Conservation (phyloP, 2,113 vertebrate species). For the Anguilla rostrata region DNA sequence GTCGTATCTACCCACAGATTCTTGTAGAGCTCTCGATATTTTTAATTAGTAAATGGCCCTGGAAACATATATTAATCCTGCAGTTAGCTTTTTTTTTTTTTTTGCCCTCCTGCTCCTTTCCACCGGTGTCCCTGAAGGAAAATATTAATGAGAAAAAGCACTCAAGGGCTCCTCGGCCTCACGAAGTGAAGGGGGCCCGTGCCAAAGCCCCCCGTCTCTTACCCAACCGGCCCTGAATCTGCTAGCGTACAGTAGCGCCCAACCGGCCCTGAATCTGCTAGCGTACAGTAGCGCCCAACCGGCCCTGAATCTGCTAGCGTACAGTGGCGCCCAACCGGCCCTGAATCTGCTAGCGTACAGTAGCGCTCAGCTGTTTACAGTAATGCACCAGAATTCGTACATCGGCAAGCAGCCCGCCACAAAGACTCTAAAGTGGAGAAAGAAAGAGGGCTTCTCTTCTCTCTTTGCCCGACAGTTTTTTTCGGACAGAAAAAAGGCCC, state of each 20-base stretch:
- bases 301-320: no score
- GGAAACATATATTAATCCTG: conserved; percentile 65
- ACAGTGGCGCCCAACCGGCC: not conserved
- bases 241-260: no score
- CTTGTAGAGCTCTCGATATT: conserved; percentile 70
- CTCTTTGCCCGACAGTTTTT: not conserved
- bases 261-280: no score
- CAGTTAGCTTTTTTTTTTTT: conserved; percentile 56
- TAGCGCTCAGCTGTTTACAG: not conserved
- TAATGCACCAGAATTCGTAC: not conserved
- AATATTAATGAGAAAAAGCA: conserved; percentile 65
- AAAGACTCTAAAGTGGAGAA: not conserved
- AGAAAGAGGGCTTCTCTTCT: not conserved
- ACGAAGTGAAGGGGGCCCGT: conserved; percentile 55
- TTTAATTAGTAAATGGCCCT: conserved; percentile 76
- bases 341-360: not conserved
- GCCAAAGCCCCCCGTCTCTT: conserved; percentile 39
- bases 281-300: no score
- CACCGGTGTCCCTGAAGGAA: conserved; percentile 42
- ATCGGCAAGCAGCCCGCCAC: not conserved
- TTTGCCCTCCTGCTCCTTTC: conserved; percentile 33
- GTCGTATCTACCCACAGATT: conserved; percentile 41
- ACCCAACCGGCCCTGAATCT: not conserved
- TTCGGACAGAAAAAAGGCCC: not conserved
- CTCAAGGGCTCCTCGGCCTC: conserved; percentile 57